Evolutionary conservation across 2,888 invertebrate genomes (phyloP), one percentile per base, ranked within the genome.

Genomic region (Camptogramma bilineatum): DNA sequence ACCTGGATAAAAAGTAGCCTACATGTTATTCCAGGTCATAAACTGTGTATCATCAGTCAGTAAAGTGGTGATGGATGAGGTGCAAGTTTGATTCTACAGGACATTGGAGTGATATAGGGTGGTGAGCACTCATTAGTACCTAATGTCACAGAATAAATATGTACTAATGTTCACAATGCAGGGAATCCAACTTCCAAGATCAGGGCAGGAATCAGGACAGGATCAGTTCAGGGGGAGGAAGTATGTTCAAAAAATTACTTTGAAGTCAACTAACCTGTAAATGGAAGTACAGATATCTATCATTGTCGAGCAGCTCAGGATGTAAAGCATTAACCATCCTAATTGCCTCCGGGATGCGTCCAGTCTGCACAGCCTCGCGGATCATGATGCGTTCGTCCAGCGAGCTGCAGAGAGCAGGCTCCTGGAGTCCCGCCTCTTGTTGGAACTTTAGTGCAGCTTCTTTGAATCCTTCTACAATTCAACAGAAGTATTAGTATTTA

Each of bases 391-490:
- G 94, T 78, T 98, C 97, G 78, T 99, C 99, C 66, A 99, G 89
- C 0, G 97, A 97, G 79, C 97, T 97, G 72, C 93, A 93, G 0
- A 93, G 80, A 0, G 93, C 91, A 1, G 93, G 93, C 74, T 93
- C 93, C 46, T 93, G 93, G 16, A 93, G 73, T 0, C 99, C 98
- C 5, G 99, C 98, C 87, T 99, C 99, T 78, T 97, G 95, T 85
- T 98, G 97, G 86, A 99, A 99, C 85, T 98, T 99, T 76, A 99
- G 96, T 0, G 99, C 99, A 3, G 99, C 99, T 86, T 99, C 99
- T 89, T 99, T 97, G 79, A 98, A 98, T 5, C 98, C 98, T 90
- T 98, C 98, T 97, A 39, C 7, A 48, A 50, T 50, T 50, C 1
- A 7, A 44, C 7, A 17, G 13, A 44, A 44, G 5, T 16, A 42